These are phyloP conservation scores for Neodontobutis hainanensis DNA, from an alignment of 2,113 vertebrate genomes.

Conservation along the genomic window DNA sequence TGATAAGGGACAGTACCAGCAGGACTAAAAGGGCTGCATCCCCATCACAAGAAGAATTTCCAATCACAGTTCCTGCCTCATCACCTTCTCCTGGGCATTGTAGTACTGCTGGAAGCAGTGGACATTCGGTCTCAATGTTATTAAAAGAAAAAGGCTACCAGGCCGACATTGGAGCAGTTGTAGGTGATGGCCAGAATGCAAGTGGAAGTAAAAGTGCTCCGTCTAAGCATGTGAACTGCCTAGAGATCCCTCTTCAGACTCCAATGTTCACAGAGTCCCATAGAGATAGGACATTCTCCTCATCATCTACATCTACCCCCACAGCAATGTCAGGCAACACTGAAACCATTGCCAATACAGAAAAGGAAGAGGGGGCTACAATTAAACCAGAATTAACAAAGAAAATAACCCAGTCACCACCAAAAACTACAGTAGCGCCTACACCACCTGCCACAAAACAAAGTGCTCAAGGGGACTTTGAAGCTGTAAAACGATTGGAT, in stretches of 20 bases:
- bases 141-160: conserved; percentile 83
- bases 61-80: conserved; percentile 8
- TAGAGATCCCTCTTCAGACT: conserved; percentile 78
- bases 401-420: conserved; percentile 18
- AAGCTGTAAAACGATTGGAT: conserved; percentile 66
- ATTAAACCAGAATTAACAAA: conserved; percentile 45
- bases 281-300: conserved; percentile 56
- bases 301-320: conserved; percentile 48
- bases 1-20: conserved; percentile 69
- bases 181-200: conserved; percentile 62
- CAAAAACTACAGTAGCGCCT: conserved; percentile 36
- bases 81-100: conserved; percentile 46
- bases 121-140: conserved; percentile 80
- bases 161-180: conserved; percentile 79
- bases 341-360: conserved; percentile 32
- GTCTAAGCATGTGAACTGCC: conserved; percentile 76
- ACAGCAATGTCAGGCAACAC: conserved; percentile 22
- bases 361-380: conserved; percentile 22
- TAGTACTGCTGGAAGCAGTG: conserved; percentile 32
- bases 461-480: conserved; percentile 58
- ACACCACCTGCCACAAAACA: conserved; percentile 23
- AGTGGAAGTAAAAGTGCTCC: conserved; percentile 36
- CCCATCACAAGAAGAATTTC: conserved; percentile 41
- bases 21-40: conserved; percentile 45
- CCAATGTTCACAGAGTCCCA: conserved; percentile 36